Base-by-base conservation (phyloP, 2,888 invertebrate species). In the Hydriomena furcata region DNA sequence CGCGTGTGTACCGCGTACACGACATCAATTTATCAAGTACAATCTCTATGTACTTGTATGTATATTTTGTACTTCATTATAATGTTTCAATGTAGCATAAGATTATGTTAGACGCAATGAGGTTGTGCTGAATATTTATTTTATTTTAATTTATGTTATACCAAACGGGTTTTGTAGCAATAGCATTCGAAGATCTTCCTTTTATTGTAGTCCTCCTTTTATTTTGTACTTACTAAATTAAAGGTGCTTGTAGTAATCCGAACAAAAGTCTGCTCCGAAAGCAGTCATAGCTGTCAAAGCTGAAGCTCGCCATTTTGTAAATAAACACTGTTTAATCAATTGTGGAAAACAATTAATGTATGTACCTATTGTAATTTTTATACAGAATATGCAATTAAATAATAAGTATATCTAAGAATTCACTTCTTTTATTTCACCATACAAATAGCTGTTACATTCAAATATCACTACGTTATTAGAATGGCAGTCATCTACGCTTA, bases 71-170 rank as follows among this genome's bases (percentile, higher is more conserved):
- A 71, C 66, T 72, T 71, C 66, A 64, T 68, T 65, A 43, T 61
- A 65, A 68, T 71, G 64, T n/a, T 78, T 78, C 73, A 76, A 77
- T 71, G 66, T 78, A 78, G 71, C 53, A 66, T 76, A 79, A 79
- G 76, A 62, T 25, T 55, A 69, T 69, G 71, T 75, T 71, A 79
- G 71, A 77, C 74, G 75, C 74, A 73, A 79, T 74, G 75, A 73
- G 87, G 85, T 89, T 89, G 89, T 89, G 88, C 88, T 86, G 81
- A 73, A 84, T 86, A 88, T 88, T 89, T 88, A 86, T 87, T 86
- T 87, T 81, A 71, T 82, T 81, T 56, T 85, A 79, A 82, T 82
- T 87, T 83, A 84, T 82, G 66, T 76, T 84, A 84, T 85, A 82
- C 77, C 76, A 82, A 84, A 85, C 79, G 82, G 84, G 84, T 81